These are phyloP conservation scores for Columba guinea DNA, from an alignment of 2,797 vertebrate genomes.

Conservation along the genomic window DNA sequence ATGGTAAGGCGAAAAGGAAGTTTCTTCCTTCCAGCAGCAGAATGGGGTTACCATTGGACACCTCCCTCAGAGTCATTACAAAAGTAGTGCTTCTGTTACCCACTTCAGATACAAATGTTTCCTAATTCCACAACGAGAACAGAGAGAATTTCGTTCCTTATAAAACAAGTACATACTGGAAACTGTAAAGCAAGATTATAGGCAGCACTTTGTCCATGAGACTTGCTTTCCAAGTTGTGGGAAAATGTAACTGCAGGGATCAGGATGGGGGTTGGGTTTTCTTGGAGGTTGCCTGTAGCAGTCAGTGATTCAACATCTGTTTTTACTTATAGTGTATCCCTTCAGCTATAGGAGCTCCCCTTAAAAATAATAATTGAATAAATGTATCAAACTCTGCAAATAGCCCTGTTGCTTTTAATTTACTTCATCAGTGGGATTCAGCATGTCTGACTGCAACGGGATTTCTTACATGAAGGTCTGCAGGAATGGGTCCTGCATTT, in stretches of 20 bases:
- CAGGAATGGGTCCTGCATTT: not conserved
- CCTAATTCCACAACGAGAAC: not conserved
- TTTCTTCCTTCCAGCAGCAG: not conserved
- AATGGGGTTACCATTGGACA: not conserved
- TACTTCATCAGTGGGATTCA: not conserved
- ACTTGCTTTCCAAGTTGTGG: not conserved
- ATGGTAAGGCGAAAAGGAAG: not conserved
- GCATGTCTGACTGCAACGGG: not conserved
- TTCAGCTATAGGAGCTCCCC: not conserved
- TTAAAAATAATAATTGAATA: not conserved
- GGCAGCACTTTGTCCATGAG: not conserved
- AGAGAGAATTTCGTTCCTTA: not conserved
- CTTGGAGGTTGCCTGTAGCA: not conserved
- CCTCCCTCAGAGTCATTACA: not conserved
- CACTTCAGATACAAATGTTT: not conserved
- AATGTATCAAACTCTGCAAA: not conserved
- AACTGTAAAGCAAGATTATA: not conserved
- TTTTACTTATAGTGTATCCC: not conserved
- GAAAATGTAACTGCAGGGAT: not conserved
- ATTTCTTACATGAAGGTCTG: not conserved
- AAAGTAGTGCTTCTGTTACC: not conserved
- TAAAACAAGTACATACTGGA: not conserved
- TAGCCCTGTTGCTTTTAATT: not conserved
- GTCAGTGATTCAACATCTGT: not conserved
- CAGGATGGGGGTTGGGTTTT: not conserved